phyloP scores from a whole-genome alignment of 2,888 invertebrate species.

The Morpho helenor region DNA sequence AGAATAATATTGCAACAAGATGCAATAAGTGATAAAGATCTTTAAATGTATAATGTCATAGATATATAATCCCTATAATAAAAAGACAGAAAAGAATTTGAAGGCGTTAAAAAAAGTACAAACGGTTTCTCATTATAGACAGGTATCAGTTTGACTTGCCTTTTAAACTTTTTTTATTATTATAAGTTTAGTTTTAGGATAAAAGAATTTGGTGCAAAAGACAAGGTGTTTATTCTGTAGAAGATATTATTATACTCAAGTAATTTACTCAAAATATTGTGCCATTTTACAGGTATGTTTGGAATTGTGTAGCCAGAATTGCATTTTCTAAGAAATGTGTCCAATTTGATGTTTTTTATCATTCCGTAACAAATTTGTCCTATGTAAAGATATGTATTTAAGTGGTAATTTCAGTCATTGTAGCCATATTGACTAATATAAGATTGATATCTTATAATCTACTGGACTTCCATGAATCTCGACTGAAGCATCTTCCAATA shows the following conservation, averaged over 20 bases:
- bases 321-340: slow-evolving; percentile 34
- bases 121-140: slow-evolving; percentile 22
- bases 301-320: slow-evolving; percentile 32
- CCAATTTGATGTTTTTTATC: slow-evolving; percentile 16
- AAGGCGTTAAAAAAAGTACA: slow-evolving; percentile 24
- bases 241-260: slow-evolving; percentile 40
- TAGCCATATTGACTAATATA: slow-evolving; percentile 40
- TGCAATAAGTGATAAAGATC: slow-evolving; percentile 2
- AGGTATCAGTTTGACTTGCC: slow-evolving; percentile 19
- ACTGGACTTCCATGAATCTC: slow-evolving; percentile 36
- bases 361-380: slow-evolving; percentile 18
- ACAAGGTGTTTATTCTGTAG: slow-evolving; percentile 30
- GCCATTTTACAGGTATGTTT: slow-evolving; percentile 40
- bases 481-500: slow-evolving; percentile 21
- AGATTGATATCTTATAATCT: slow-evolving; percentile 29
- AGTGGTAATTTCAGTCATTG: slow-evolving; percentile 38
- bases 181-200: slow-evolving; percentile 29
- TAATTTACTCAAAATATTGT: slow-evolving; percentile 46
- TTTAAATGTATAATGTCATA: slow-evolving; percentile 8
- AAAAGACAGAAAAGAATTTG: slow-evolving; percentile 14
- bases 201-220: slow-evolving; percentile 43
- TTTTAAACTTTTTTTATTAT: slow-evolving; percentile 17
- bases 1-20: slow-evolving; percentile 3
- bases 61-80: slow-evolving; percentile 14
- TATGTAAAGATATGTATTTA: slow-evolving; percentile 13